Percentiles rank a stretch among this genome's conserved stretches.
These are phyloP conservation scores for Ctenicera cuprea DNA, from an alignment of 2,888 invertebrate species.

Conservation along the genomic window DNA sequence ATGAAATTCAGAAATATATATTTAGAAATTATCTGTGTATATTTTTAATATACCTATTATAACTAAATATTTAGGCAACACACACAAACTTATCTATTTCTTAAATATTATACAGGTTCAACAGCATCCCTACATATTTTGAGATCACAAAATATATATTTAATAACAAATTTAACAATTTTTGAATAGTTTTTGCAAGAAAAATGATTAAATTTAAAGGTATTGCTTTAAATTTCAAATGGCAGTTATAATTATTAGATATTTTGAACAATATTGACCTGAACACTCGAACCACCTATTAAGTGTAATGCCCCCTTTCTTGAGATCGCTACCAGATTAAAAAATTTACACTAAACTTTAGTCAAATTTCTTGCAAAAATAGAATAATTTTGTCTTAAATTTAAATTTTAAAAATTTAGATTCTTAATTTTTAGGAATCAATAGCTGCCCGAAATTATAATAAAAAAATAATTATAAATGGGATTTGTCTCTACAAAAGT, in stretches of 20 bases:
- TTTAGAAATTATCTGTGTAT: slow-evolving; percentile 71
- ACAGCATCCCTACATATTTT: slow-evolving; percentile 71
- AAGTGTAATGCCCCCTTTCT: slow-evolving; percentile 1
- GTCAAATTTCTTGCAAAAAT: slow-evolving; percentile 45
- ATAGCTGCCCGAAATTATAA: slow-evolving; percentile 47
- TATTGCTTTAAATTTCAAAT: slow-evolving; percentile 51
- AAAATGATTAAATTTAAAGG: slow-evolving; percentile 43
- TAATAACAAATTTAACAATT: slow-evolving; percentile 71
- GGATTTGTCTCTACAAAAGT: neutral
- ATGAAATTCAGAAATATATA: slow-evolving; percentile 73
- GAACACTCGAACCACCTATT: neutral
- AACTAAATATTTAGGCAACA: slow-evolving; percentile 68
- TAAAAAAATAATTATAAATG: slow-evolving; percentile 13
- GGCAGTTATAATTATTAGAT: slow-evolving; percentile 48
- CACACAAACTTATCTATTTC: slow-evolving; percentile 67
- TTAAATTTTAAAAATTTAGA: slow-evolving; percentile 32
- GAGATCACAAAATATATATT: slow-evolving; percentile 73
- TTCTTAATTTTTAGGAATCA: slow-evolving; percentile 41
- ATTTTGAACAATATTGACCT: slow-evolving; percentile 20
- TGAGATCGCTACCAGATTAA: slow-evolving; percentile 12
- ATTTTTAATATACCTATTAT: slow-evolving; percentile 68
- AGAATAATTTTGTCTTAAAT: slow-evolving; percentile 41
- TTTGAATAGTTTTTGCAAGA: slow-evolving; percentile 55
- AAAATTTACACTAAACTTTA: slow-evolving; percentile 27
- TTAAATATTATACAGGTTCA: slow-evolving; percentile 65